Evolutionary conservation across 2,797 vertebrate genomes (phyloP), one percentile per base, ranked within the genome.

Genomic region (Gobio occitaniae): DNA sequence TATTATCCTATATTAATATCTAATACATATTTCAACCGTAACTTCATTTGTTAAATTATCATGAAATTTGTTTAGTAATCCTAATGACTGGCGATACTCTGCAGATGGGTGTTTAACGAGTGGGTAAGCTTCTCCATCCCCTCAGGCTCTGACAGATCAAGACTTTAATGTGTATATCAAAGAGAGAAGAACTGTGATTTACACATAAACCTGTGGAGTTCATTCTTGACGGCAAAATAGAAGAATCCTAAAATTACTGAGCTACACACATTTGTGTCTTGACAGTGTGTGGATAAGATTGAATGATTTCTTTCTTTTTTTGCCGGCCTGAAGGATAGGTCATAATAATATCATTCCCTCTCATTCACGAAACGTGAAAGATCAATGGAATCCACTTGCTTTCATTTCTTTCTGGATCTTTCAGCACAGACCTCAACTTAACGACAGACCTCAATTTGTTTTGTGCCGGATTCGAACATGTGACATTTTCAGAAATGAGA

Each of bases 91-190:
- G 8, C 65, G 19, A 80, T 84, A 70, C n/a, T 54, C n/a, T 72
- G 78, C 41, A 80, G 78, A 81, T 84, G 78, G 78, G 66, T 50
- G 66, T 81, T 82, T 84, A 87, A 84, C 84, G 78, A 87, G 83
- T 65, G 77, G 38, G 63, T 82, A 75, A 66, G 77, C 44, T 66
- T 85, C 44, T 70, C 48, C 82, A 59, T 87, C 54, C 71, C 72
- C 79, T 68, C n/a, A 78, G 79, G 84, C 79, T 74, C 83, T 41
- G 25, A 77, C 25, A 81, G 83, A 87, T 87, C 80, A 87, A 85
- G 54, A 78, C 83, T 74, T 74, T 82, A 87, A 78, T 85, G 79
- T 87, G 78, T 82, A 79, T 65, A 87, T 87, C 83, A 87, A 84
- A 87, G 78, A 80, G 38, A 1, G 29, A 80, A 65, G 83, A 81